phyloP scores from a whole-genome alignment of 2,888 invertebrate genomes.

The Sesia bembeciformis region DNA sequence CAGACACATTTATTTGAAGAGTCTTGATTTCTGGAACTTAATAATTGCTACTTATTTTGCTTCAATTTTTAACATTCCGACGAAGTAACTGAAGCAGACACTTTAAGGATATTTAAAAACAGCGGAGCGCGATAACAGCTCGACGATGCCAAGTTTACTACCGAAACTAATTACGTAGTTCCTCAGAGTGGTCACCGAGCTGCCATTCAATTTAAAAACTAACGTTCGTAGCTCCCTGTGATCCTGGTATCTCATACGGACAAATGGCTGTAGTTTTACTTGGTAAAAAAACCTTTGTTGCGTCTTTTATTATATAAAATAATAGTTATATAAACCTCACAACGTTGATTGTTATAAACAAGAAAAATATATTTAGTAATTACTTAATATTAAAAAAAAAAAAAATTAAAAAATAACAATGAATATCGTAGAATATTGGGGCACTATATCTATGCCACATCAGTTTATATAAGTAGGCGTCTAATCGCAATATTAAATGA shows the following conservation, averaged over 20 bases:
- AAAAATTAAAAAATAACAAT: too few relatives aligned
- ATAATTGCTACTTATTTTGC: neutral
- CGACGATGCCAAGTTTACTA: slow-evolving; percentile 3
- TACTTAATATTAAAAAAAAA: too few relatives aligned
- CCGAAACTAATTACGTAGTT: slow-evolving; percentile 21
- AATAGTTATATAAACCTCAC: neutral
- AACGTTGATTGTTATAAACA: neutral
- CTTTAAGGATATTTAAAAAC: neutral
- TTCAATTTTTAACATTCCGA: neutral
- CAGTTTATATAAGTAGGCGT: too few relatives aligned
- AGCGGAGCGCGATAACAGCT: neutral
- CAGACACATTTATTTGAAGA: neutral
- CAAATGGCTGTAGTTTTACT: neutral
- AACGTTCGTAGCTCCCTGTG: neutral
- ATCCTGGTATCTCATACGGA: neutral
- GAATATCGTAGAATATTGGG: too few relatives aligned
- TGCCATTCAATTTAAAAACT: slow-evolving; percentile 21
- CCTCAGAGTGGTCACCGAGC: slow-evolving; percentile 15
- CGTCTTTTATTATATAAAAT: slow-evolving; percentile 13
- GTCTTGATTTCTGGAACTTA: neutral
- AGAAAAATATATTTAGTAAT: too few relatives aligned
- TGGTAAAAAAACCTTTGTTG: neutral
- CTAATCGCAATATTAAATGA: too few relatives aligned
- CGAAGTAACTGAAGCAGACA: neutral
- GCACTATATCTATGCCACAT: too few relatives aligned